Evolutionary conservation across 1,140 invertebrate species (phyloP), one percentile per base, ranked within the genome.

Genomic region (Meteorus sp.): DNA sequence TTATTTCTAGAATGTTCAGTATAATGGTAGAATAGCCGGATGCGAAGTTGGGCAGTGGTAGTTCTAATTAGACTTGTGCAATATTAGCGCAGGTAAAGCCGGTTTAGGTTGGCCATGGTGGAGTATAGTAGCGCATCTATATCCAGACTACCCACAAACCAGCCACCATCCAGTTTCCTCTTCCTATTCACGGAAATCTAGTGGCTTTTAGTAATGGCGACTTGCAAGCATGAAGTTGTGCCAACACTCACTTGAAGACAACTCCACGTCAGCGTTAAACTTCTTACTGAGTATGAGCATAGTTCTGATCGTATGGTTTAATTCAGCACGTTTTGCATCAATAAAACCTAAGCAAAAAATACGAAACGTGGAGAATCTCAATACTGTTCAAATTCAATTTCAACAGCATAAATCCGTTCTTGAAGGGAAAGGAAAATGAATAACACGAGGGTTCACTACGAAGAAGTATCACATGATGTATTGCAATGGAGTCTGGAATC

Each of bases 21-120:
- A n/a, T n/a, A n/a, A n/a, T n/a, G n/a, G n/a, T n/a, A n/a, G n/a
- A 8, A 15, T 15, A 15, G 20, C 29, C 29, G 41, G 37, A n/a
- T n/a, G n/a, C n/a, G n/a, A n/a, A 35, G 43, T 29, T 27, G 33
- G 55, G 44, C 54, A 15, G 57, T 64, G 43, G 54, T 52, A 22
- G 51, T 63, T 66, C 69, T 74, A 74, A 74, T 74, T 75, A 74
- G 64, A 65, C 52, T 58, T 63, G 59, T 71, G 72, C 65, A 72
- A 73, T 73, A 69, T 72, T 72, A 72, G 67, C 69, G 72, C 63
- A 71, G 65, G 56, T 67, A 71, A 73, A 59, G 67, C 60, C 50
- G 22, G 44, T 29, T 37, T 27, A 6, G 37, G 13, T 22, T 39
- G 27, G 39, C 27, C 48, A 44, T 13, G 13, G 25, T 53, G 20